Base-by-base conservation (phyloP, 2,113 vertebrate species). In the Myotis yumanensis region DNA sequence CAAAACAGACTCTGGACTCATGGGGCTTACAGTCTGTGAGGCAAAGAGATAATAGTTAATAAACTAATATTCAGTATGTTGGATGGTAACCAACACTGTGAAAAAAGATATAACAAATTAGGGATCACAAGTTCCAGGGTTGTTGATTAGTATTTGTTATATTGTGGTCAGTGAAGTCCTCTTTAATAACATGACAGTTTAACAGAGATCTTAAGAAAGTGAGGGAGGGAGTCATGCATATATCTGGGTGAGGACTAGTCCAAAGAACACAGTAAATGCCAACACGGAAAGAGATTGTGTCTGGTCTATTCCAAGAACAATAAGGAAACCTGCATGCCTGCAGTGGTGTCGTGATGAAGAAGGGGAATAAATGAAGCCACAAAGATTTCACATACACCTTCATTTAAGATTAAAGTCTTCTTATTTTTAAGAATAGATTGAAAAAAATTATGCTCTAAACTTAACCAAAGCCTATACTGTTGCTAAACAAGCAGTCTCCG, bases 61-160 rank as follows among this genome's bases (percentile, higher is more conserved):
- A 82, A 94, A 46, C 76, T 82, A 48, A 83, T 72, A 80, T 54
- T 83, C 69, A 81, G 22, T 93, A 22, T 91, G 57, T 90, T 89
- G 86, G n/a, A 68, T 95, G 30, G 80, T 46, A 95, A 37, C 35
- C 43, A 73, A 91, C 23, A 37, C 57, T 89, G 25, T 75, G 57
- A 86, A 86, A 76, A 96, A 92, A 82, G 80, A 80, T 87, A 59
- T 86, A 85, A 46, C 30, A 46, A 83, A 77, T 95, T 84, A 84
- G 90, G 10, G 18, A 25, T 79, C 14, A 11, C 40, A 62, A 90
- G 20, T 82, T 14, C 30, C 32, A 46, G 57, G n/a, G 16, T 16
- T 91, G 5, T 84, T 46, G 35, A 17, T 94, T 85, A 57, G 7
- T 62, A 68, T 86, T 84, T 95, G n/a, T 71, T 91, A 28, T n/a